Evolutionary conservation across 1,140 invertebrate genomes (phyloP), one percentile per base, ranked within the genome.

Genomic region (Drosophila lowei): DNA sequence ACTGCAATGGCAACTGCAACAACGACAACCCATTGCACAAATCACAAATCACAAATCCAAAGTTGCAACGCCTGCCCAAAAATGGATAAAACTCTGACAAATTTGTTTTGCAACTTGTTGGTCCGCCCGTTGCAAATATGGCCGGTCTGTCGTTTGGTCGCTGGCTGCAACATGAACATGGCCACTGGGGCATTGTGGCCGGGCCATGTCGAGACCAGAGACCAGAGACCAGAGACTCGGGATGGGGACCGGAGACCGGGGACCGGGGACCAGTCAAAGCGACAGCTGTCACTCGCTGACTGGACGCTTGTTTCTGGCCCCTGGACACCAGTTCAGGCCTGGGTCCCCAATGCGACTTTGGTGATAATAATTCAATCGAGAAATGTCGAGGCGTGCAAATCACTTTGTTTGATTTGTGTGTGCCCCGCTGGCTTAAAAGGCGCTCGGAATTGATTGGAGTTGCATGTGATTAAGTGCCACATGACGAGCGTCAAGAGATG

Each of bases 71-170:
- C 63, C 59, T 48, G 46, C 54, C 79, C 81, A 65, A 67, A 81
- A 81, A 77, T 86, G 81, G 81, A 41, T 59, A 75, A 74, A 68
- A 77, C 77, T 80, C 83, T 86, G 81, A 85, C 81, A 85, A 85
- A 85, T 85, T 85, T 85, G 81, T 85, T 85, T 85, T 85, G 81
- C 77, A 85, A 85, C 81, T 85, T 80, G 81, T 84, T 79, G 79
- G 74, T 54, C 56, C 46, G 48, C 66, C 57, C 49, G 49, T 41
- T 61, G 49, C 77, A 77, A 74, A 80, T 85, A 85, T 86, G 79
- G 79, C 57, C 18, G 44, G 41, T 16, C 47, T 16, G 15, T 44
- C 44, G 16, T 47, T 23, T 9, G 8, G 8, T 34, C 30, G 9
- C 2, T 13, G 34, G 34, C 34, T 38, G 34, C 61, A 67, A 60